Base-by-base conservation (phyloP, 2,888 invertebrate genomes). In the Cataglyphis albicans region DNA sequence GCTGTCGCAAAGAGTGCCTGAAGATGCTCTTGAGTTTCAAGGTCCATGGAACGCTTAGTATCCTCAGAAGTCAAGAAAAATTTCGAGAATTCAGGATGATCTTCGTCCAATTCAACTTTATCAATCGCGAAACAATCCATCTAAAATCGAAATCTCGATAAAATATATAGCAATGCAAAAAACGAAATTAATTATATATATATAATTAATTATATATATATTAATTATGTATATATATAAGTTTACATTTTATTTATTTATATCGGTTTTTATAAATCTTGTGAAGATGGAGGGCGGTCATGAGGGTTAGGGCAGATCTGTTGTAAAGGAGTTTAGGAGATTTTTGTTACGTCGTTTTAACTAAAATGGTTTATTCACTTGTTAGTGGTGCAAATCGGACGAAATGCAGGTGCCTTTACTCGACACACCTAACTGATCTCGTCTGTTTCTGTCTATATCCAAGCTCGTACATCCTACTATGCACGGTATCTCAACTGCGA, bases 1-100 rank as follows among this genome's bases (percentile, higher is more conserved):
- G 99, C 99, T 93, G 98, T 99, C 96, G 99, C 98, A 88, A 99
- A 96, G 90, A 99, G 96, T 88, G 98, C 98, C 95, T 98, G 98
- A 85, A 99, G 96, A 91, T 98, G 96, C 74, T 98, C 98, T 95
- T 98, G 98, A 92, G 98, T 98, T 95, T 98, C 98, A 65, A 98
- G 98, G 94, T 97, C 97, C 86, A 97, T 97, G 67, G 97, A 96
- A 92, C 97, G 95, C 92, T 97, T 97, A 67, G 96, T 96, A 93
- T 95, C 96, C 91, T 95, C 96, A 38, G 96, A 95, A 86, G 96
- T 95, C 89, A 97, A 94, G 87, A 97, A 95, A 94, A 96, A 97
- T 93, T 96, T 97, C 65, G 96, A 96, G 84, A 96, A 95, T 92
- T 96, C 96, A 88, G 95, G 95, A 87, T 96, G 95, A 91, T 96